Evolutionary conservation across 2,888 invertebrate species (phyloP).

Genomic region (Nephrocerus scutellatus): DNA sequence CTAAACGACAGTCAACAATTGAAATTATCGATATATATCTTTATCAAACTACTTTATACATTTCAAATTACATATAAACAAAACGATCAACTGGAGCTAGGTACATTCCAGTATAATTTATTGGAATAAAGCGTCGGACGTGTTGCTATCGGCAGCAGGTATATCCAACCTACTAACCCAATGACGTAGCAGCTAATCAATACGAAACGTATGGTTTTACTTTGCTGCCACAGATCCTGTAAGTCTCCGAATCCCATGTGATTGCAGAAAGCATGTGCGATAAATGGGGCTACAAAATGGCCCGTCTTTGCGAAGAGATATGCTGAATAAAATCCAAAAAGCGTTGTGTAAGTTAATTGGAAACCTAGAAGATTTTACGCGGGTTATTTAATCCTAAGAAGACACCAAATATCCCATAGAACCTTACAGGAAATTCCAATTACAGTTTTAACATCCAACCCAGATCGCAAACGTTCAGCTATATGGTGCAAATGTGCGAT

Average conservation of each 20-base stretch:
- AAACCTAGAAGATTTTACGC: slow-evolving; percentile 56
- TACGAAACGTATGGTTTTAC: slow-evolving; percentile 54
- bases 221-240: slow-evolving; percentile 57
- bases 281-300: slow-evolving; percentile 78
- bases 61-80: no score
- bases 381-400: slow-evolving; percentile 6
- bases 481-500: slow-evolving; percentile 91
- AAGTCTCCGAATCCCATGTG: slow-evolving; percentile 95
- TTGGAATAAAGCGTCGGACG: slow-evolving; percentile 59
- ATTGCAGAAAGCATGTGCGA: slow-evolving; percentile 92
- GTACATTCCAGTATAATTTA: slow-evolving; percentile 53
- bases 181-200: slow-evolving; percentile 62
- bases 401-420: background rate
- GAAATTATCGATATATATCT: no score
- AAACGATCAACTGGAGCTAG: no score
- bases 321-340: slow-evolving; percentile 94
- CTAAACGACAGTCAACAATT: no score
- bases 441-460: slow-evolving; percentile 62
- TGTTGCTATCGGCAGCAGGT: slow-evolving; percentile 69
- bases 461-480: slow-evolving; percentile 67
- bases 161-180: slow-evolving; percentile 72
- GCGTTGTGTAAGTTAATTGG: slow-evolving; percentile 83
- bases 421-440: slow-evolving; percentile 64
- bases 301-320: slow-evolving; percentile 84
- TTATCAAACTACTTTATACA: no score